phyloP scores from a whole-genome alignment of 2,113 vertebrate genomes.

The Sinocyclocheilus anophthalmus region DNA sequence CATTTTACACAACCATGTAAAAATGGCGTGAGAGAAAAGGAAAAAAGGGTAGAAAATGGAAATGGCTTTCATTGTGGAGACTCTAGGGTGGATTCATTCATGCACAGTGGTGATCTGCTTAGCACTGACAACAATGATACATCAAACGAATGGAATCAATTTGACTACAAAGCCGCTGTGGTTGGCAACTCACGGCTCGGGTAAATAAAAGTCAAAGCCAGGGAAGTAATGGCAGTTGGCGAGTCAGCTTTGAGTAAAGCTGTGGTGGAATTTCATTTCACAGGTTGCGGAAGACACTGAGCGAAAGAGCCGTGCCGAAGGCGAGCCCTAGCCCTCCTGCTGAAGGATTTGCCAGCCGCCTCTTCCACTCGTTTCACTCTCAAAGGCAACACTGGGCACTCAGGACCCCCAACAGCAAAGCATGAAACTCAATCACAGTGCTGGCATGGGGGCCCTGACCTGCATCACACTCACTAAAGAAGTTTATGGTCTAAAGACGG shows the following conservation, averaged over 20 bases:
- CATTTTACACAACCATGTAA: slow-evolving; percentile 34
- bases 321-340: slow-evolving; percentile 15
- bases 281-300: slow-evolving; percentile 18
- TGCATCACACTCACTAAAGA: slow-evolving; percentile 30
- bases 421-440: slow-evolving; percentile 51
- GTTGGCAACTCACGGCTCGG: slow-evolving; percentile 29
- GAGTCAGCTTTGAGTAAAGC: slow-evolving; percentile 36
- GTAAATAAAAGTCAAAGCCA: slow-evolving; percentile 49
- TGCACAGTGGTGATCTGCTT: slow-evolving; percentile 68
- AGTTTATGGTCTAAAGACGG: slow-evolving; percentile 18
- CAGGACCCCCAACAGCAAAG: slow-evolving; percentile 27
- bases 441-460: slow-evolving; percentile 50
- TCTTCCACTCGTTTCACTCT: slow-evolving; percentile 16
- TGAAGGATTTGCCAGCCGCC: slow-evolving; percentile 5
- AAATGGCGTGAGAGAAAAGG: slow-evolving; percentile 26
- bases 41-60: slow-evolving; percentile 29
- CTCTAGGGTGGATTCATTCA: slow-evolving; percentile 64
- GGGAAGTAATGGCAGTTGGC: slow-evolving; percentile 25
- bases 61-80: slow-evolving; percentile 51
- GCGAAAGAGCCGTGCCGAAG: background rate
- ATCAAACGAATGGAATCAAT: slow-evolving; percentile 71
- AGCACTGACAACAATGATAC: slow-evolving; percentile 71
- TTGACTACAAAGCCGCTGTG: slow-evolving; percentile 55
- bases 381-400: slow-evolving; percentile 19
- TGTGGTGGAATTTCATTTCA: slow-evolving; percentile 54